Evolutionary conservation across 2,888 invertebrate genomes (phyloP).

Genomic region (Tipula unca): DNA sequence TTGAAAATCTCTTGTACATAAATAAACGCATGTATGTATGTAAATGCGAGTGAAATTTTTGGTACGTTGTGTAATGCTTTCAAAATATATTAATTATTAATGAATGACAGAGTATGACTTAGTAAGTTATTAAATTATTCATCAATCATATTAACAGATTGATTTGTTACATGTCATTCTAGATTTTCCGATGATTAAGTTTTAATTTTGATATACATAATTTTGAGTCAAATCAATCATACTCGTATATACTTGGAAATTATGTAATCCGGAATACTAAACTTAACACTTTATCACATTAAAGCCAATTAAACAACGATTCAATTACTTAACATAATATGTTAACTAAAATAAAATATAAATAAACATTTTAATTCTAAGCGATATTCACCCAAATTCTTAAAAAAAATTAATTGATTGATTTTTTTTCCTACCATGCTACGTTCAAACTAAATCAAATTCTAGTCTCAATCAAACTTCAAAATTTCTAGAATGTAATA

Average conservation of each 20-base stretch:
- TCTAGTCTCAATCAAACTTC: too few species aligned
- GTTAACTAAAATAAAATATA: too few species aligned
- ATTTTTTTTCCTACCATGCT: too few species aligned
- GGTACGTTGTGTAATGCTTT: not conserved
- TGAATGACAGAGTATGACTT: not conserved
- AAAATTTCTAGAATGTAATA: too few species aligned
- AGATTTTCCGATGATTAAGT: not conserved
- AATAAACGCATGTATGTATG: not conserved
- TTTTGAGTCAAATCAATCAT: not conserved
- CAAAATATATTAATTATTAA: not conserved
- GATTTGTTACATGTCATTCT: not conserved
- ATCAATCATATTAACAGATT: not conserved
- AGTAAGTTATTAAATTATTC: not conserved
- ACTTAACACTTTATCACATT: too few species aligned
- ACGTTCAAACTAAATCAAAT: too few species aligned
- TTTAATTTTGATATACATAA: not conserved
- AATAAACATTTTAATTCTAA: too few species aligned
- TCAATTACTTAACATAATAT: too few species aligned
- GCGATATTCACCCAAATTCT: too few species aligned
- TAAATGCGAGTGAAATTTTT: not conserved
- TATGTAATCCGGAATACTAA: too few species aligned
- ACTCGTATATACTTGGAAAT: not conserved
- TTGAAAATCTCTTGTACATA: not conserved
- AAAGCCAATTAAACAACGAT: too few species aligned
- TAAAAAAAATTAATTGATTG: too few species aligned